Base-by-base conservation (phyloP, 37 sponge, comb jelly and placozoan species). In the Crambe crambe region DNA sequence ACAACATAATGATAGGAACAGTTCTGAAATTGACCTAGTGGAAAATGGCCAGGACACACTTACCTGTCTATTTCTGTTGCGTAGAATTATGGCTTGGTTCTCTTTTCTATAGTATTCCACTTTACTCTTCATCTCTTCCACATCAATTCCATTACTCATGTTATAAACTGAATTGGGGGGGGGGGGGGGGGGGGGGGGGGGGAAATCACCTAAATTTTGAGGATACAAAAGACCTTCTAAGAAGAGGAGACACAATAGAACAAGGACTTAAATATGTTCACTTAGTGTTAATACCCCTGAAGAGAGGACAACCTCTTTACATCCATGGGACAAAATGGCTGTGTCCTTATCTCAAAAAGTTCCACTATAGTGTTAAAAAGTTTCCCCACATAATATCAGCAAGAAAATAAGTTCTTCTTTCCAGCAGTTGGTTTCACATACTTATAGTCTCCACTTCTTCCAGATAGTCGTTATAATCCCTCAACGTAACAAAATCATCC, bases 371-470 rank as follows among this genome's bases (percentile, higher is more conserved):
- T n/a, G n/a, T n/a, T n/a, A n/a, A n/a, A n/a, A n/a, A n/a, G n/a
- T n/a, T n/a, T n/a, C n/a, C n/a, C n/a, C n/a, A n/a, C n/a, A n/a
- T n/a, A n/a, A n/a, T n/a, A n/a, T n/a, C n/a, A n/a, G n/a, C n/a
- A n/a, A n/a, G n/a, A n/a, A n/a, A n/a, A n/a, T n/a, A n/a, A n/a
- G n/a, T n/a, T 43, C n/a, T 21, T 9, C 8, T 64, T 27, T 31
- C 30, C 67, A 9, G 8, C 20, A 17, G 34, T 32, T 15, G 30
- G 35, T 17, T 21, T 12, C 17, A 32, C 10, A 12, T 34, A 88
- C 93, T 61, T 22, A 98, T 93, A 34, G 85, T 84, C 78, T 98
- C 99, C 2, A 98, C 83, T 42, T 95, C 96, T 70, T 98, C 99
- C 71, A 98, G 56, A 59, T 98, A 98, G 77, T 98, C 96, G 63